Percentiles rank a stretch among this genome's conserved stretches.
phyloP scores from a whole-genome alignment of 2,113 vertebrate species.

The Saccopteryx bilineata region DNA sequence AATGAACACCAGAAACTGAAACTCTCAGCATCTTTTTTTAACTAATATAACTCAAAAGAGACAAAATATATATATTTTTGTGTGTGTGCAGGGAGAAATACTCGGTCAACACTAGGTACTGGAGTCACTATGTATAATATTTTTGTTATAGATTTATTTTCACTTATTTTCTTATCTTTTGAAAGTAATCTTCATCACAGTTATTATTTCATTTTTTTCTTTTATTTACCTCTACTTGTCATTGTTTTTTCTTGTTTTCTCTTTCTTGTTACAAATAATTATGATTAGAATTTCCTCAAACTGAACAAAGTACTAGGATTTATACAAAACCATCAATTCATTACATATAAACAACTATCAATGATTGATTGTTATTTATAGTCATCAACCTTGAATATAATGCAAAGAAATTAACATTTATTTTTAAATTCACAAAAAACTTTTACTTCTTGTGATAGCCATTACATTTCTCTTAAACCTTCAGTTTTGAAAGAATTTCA shows the following conservation, averaged over 20 bases:
- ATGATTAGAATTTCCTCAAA: background rate
- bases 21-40: conserved; percentile 8
- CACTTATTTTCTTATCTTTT: background rate
- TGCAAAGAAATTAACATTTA: background rate
- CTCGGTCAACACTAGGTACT: background rate
- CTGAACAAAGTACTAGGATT: background rate
- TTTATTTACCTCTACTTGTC: background rate
- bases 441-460: background rate
- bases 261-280: background rate
- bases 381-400: background rate
- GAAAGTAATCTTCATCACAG: background rate
- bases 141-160: background rate
- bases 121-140: background rate
- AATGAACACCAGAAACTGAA: conserved; percentile 43
- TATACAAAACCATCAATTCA: background rate
- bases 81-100: background rate
- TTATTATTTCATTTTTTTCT: background rate
- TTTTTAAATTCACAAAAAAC: background rate
- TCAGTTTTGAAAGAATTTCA: background rate
- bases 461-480: background rate
- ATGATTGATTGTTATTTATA: background rate
- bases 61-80: background rate
- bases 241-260: background rate
- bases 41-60: background rate
- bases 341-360: background rate